Percentiles rank a stretch among this genome's conserved stretches.
Conservation (phyloP, 2,113 vertebrate genomes). For the Tautogolabrus adspersus region DNA sequence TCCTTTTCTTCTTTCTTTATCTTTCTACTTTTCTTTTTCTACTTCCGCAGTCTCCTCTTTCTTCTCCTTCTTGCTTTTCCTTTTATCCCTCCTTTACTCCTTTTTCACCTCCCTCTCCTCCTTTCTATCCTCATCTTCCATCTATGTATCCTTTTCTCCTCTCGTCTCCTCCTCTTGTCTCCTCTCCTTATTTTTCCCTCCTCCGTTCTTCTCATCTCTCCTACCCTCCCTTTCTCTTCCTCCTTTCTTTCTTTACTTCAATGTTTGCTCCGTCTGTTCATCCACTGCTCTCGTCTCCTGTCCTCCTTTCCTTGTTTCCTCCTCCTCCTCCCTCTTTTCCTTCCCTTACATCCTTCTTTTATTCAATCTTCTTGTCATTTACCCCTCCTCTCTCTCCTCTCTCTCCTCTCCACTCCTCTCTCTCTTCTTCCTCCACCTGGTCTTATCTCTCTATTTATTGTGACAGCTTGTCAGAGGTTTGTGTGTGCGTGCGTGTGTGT, state of each 20-base stretch:
- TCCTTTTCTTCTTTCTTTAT: no score
- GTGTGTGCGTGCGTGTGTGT: slow-evolving; percentile 31
- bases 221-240: no score
- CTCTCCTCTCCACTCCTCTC: no score
- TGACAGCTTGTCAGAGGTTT: slow-evolving; percentile 69
- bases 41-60: slow-evolving; percentile 49
- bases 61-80: not conserved
- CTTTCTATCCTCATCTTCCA: not conserved
- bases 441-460: slow-evolving; percentile 74
- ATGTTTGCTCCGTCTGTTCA: no score
- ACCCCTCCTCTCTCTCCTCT: slow-evolving; percentile 7
- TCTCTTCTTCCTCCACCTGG: slow-evolving; percentile 57
- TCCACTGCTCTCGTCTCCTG: not conserved
- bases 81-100: no score
- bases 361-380: slow-evolving; percentile 65
- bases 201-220: no score
- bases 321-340: not conserved
- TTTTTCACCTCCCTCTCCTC: no score
- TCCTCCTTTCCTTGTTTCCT: not conserved
- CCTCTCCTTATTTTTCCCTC: no score
- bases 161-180: not conserved
- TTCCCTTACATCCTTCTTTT: slow-evolving; percentile 37
- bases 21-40: slow-evolving; percentile 40
- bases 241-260: no score
- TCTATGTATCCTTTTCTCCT: not conserved